These are phyloP conservation scores for Nomada goodeniana DNA, from an alignment of 2,888 invertebrate species.

Conservation along the genomic window DNA sequence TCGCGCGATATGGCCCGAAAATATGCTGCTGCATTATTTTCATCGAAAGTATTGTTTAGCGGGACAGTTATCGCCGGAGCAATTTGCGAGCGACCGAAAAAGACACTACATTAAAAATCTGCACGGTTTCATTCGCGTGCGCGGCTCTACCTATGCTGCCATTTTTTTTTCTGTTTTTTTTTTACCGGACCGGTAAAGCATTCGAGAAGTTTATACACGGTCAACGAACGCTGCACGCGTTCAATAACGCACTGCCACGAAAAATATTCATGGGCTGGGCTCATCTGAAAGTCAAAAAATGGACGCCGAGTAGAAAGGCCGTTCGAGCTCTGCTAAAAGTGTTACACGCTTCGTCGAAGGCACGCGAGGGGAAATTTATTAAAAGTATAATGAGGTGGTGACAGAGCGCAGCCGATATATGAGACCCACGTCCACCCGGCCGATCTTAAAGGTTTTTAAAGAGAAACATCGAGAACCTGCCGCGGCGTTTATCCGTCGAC, in stretches of 20 bases:
- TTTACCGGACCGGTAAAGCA: constrained; percentile 7
- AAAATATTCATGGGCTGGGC: constrained; percentile 54
- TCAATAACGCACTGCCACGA: constrained; percentile 45
- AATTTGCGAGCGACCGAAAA: not conserved
- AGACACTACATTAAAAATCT: constrained; percentile 24
- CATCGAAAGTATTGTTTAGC: not conserved
- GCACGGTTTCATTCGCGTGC: not conserved
- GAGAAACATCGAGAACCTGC: constrained; percentile 45
- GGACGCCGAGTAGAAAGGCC: constrained; percentile 28
- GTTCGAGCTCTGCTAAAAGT: constrained; percentile 35
- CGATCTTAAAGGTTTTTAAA: constrained; percentile 47
- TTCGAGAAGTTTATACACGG: constrained; percentile 42
- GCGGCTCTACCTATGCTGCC: not conserved
- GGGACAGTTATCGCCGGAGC: not conserved
- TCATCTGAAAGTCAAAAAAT: constrained; percentile 61
- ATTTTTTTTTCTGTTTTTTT: not conserved
- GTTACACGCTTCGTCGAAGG: constrained; percentile 22
- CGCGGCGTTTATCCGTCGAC: constrained; percentile 50
- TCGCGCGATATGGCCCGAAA: not conserved
- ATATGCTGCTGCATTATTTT: constrained; percentile 6
- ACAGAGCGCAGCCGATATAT: constrained; percentile 13
- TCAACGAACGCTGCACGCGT: constrained; percentile 30
- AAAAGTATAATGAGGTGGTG: constrained; percentile 42
- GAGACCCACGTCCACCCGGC: constrained; percentile 3
- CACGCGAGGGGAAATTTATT: constrained; percentile 44